Percentiles rank a stretch among this genome's conserved stretches.
These are phyloP conservation scores for Ganaspis sp. DNA, from an alignment of 1,140 invertebrate species.

Conservation along the genomic window DNA sequence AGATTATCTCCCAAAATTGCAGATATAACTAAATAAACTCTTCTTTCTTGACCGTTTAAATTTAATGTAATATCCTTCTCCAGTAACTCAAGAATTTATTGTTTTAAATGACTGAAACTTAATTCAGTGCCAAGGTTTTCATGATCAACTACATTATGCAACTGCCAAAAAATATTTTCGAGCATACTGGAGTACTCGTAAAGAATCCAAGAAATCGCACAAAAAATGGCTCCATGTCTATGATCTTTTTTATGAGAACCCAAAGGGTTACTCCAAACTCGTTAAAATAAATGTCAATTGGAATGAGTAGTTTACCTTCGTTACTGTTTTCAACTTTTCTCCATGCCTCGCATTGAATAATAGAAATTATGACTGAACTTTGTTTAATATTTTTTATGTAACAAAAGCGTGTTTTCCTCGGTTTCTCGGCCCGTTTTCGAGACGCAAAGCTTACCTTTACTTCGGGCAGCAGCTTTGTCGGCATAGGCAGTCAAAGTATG, in stretches of 20 bases:
- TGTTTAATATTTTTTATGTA: no score
- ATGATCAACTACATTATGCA: slow-evolving; percentile 5
- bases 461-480: no score
- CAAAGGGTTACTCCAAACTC: background rate
- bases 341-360: no score
- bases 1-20: slow-evolving; percentile 12
- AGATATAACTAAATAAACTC: slow-evolving; percentile 2
- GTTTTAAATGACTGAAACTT: background rate
- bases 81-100: background rate
- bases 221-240: background rate
- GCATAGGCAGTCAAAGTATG: no score
- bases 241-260: background rate
- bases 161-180: slow-evolving; percentile 22
- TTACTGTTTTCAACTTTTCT: background rate
- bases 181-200: background rate
- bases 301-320: background rate
- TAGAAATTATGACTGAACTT: no score
- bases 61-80: slow-evolving; percentile 1
- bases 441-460: no score
- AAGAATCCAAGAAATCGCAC: background rate
- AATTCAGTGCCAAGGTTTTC: background rate
- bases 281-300: background rate
- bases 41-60: background rate
- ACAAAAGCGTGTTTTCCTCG: no score
- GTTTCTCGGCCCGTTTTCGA: no score